Evolutionary conservation across 2,888 invertebrate species (phyloP), one percentile per base, ranked within the genome.

Genomic region (Eurytoma adleriae): DNA sequence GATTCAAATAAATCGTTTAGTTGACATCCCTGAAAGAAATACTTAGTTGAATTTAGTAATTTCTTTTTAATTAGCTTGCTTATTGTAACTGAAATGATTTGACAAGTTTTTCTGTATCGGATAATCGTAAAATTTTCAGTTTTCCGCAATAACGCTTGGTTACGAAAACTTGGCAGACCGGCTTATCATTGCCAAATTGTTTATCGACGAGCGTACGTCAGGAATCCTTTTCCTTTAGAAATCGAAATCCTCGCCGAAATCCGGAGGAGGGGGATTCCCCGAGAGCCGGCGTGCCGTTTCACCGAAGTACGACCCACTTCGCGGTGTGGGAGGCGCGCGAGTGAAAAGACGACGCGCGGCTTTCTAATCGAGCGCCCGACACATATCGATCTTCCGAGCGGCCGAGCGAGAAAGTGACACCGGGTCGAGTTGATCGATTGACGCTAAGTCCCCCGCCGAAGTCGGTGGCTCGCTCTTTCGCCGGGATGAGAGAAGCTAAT

Each of bases 341-440:
- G 83, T 86, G 87, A 87, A 86, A 87, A 84, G 84, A 79, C 85
- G 83, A 80, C 82, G 78, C 30, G 80, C 81, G 79, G 87, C 89
- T 89, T 88, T 89, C 89, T 89, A 89, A 89, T 88, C 85, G 84
- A 78, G 73, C 79, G 66, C 71, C 64, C 80, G 82, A 83, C 81
- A 79, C 78, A 70, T 79, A 80, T 83, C 80, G 80, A 80, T 78
- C 72, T 72, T 69, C 5, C 69, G 61, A 61, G 10, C 52, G 10
- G 54, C 54, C 66, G 67, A 24, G 50, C 70, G 77, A 81, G 79
- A 79, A 75, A 79, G 82, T 76, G 79, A 79, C 59, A 64, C 57
- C 20, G 50, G 61, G 48, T 24, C 61, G 59, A 27, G 18, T 14
- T 10, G 40, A 40, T 10, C 40, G 40, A 40, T 40, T 10, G 40